Evolutionary conservation across 2,888 invertebrate species (phyloP).

Genomic region (Thera britannica): DNA sequence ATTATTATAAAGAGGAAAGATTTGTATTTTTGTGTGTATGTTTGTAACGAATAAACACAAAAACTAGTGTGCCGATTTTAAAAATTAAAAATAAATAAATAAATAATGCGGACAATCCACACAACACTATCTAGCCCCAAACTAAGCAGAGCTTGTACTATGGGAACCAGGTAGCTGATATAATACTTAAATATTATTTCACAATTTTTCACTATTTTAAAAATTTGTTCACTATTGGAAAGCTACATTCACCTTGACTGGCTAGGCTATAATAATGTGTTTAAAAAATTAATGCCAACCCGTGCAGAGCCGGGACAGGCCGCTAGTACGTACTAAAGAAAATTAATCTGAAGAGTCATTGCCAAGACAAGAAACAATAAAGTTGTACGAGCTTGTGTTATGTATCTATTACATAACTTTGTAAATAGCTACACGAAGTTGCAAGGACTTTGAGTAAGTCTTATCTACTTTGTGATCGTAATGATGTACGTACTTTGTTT

Average conservation of each 20-base stretch:
- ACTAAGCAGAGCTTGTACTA: too few species aligned
- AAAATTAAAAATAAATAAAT: too few species aligned
- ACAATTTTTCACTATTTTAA: background rate
- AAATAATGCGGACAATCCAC: too few species aligned
- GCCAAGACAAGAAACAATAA: background rate
- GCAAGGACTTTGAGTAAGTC: slow-evolving; percentile 12
- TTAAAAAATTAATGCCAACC: too few species aligned
- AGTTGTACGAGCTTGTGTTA: background rate
- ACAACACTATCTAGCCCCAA: too few species aligned
- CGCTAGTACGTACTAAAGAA: too few species aligned
- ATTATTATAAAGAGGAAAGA: background rate
- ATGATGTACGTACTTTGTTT: slow-evolving; percentile 19
- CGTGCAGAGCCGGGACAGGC: too few species aligned
- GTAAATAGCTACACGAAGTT: slow-evolving; percentile 11
- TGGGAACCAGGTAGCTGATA: too few species aligned
- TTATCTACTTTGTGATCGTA: slow-evolving; percentile 20
- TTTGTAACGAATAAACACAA: background rate
- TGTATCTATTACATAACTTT: slow-evolving; percentile 15
- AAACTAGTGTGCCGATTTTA: background rate
- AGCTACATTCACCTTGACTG: too few species aligned
- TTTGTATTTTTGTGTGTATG: background rate
- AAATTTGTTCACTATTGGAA: background rate
- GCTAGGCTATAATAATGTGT: too few species aligned
- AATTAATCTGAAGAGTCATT: too few species aligned
- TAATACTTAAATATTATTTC: too few species aligned